Conservation (phyloP, 2,888 invertebrate species). For the Ectropis crepuscularia region DNA sequence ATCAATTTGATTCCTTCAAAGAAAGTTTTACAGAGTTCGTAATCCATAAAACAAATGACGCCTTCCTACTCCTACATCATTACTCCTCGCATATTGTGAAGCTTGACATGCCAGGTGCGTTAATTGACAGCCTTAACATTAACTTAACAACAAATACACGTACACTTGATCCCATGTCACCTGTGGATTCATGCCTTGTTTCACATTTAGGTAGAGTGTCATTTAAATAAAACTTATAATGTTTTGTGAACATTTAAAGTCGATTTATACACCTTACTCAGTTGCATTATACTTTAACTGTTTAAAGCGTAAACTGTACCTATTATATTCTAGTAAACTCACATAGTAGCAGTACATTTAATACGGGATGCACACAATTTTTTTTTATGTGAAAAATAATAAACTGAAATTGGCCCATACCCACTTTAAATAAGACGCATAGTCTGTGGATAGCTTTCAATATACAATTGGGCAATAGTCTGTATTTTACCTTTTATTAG, state of each 20-base stretch:
- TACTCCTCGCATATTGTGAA: conserved; percentile 19
- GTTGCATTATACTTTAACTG: too few species aligned
- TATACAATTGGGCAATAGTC: conserved; percentile 3
- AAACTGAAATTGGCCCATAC: background rate
- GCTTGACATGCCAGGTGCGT: conserved; percentile 10
- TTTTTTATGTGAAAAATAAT: too few species aligned
- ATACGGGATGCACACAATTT: too few species aligned
- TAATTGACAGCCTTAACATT: conserved; percentile 29
- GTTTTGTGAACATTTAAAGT: too few species aligned
- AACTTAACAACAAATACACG: conserved; percentile 15
- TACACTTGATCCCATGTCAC: conserved; percentile 21
- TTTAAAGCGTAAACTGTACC: too few species aligned
- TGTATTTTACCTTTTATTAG: conserved; percentile 8
- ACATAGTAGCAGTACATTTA: too few species aligned
- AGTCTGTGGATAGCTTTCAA: background rate
- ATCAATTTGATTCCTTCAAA: background rate
- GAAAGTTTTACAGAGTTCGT: too few species aligned
- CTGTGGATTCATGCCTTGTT: conserved; percentile 12
- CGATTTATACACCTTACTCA: too few species aligned
- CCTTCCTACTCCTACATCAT: background rate
- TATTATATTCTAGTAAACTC: too few species aligned
- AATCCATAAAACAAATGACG: background rate
- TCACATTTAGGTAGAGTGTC: conserved; percentile 15
- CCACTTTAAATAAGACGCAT: background rate
- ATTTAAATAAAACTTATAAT: conserved; percentile 3